Percentiles rank a stretch among this genome's conserved stretches.
phyloP scores from a whole-genome alignment of 2,888 invertebrate species.

The Pinctada fucata region DNA sequence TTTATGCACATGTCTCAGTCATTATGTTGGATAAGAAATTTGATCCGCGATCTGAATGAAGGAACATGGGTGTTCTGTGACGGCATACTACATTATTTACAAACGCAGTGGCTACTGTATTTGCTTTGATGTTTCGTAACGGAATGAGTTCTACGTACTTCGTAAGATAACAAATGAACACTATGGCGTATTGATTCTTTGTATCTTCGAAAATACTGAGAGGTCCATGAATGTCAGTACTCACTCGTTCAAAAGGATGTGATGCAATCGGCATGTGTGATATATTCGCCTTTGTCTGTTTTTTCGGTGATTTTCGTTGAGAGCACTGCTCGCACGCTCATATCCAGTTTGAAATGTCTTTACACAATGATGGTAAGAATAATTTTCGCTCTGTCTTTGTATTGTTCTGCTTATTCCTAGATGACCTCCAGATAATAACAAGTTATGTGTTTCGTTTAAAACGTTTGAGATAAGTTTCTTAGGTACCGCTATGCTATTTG shows the following conservation, averaged over 20 bases:
- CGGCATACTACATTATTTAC: constrained; percentile 13
- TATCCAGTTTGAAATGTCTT: neutral
- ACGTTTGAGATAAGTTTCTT: neutral
- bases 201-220: constrained; percentile 1
- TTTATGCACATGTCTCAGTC: constrained; percentile 24
- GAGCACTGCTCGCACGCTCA: neutral
- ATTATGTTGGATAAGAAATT: constrained; percentile 25
- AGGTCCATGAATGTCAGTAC: too few species aligned
- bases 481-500: neutral
- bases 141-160: constrained; percentile 26
- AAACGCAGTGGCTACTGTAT: constrained; percentile 20
- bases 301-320: constrained; percentile 10
- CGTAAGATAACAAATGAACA: too few species aligned
- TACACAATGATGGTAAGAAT: too few species aligned
- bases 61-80: too few species aligned
- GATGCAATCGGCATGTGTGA: constrained; percentile 10
- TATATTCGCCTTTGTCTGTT: neutral
- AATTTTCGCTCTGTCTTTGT: too few species aligned
- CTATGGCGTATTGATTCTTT: constrained; percentile 3
- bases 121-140: constrained; percentile 18
- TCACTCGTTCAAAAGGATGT: constrained; percentile 22
- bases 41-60: too few species aligned
- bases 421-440: too few species aligned
- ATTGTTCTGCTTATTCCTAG: too few species aligned
- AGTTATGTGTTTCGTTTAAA: too few species aligned